Percentiles rank a stretch among this genome's conserved stretches.
These are phyloP conservation scores for Oncopodura yosiiana DNA, from an alignment of 1,140 invertebrate species.

Conservation along the genomic window DNA sequence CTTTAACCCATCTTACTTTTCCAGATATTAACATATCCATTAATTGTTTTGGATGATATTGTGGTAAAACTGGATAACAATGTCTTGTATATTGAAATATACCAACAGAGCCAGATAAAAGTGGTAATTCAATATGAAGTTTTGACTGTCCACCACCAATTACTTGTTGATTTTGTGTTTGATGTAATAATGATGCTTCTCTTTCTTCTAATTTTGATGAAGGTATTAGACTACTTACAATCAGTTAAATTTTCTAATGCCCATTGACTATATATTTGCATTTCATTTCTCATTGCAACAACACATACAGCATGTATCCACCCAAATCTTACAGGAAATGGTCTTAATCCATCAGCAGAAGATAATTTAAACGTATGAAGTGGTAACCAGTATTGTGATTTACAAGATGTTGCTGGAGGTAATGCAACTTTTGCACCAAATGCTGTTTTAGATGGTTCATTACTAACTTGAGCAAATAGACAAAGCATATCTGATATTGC, in stretches of 20 bases:
- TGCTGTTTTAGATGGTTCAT: conserved; percentile 35
- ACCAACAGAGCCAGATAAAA: conserved; percentile 32
- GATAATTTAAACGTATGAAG: conserved; percentile 86
- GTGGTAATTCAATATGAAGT: conserved; percentile 29
- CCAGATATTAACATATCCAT: conserved; percentile 98
- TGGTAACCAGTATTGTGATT: conserved; percentile 43
- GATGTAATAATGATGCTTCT: no score
- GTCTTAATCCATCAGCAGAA: conserved; percentile 89
- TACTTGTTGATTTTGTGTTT: neutral
- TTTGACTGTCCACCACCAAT: neutral
- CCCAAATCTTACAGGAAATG: conserved; percentile 93
- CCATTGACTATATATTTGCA: conserved; percentile 99
- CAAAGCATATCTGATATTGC: conserved; percentile 76
- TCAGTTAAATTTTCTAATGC: conserved; percentile 44
- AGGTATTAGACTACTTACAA: conserved; percentile 25
- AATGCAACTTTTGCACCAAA: conserved; percentile 33
- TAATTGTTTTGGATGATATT: conserved; percentile 97
- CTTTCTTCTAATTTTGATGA: neutral
- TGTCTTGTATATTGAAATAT: conserved; percentile 39
- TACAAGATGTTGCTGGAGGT: conserved; percentile 29
- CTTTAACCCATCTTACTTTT: conserved; percentile 94
- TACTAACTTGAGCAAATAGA: conserved; percentile 36
- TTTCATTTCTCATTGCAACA: conserved; percentile 98
- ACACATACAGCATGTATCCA: conserved; percentile 97
- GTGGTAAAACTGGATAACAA: conserved; percentile 96